Conservation (phyloP, 2,888 invertebrate species). For the Octonoba sinensis region DNA sequence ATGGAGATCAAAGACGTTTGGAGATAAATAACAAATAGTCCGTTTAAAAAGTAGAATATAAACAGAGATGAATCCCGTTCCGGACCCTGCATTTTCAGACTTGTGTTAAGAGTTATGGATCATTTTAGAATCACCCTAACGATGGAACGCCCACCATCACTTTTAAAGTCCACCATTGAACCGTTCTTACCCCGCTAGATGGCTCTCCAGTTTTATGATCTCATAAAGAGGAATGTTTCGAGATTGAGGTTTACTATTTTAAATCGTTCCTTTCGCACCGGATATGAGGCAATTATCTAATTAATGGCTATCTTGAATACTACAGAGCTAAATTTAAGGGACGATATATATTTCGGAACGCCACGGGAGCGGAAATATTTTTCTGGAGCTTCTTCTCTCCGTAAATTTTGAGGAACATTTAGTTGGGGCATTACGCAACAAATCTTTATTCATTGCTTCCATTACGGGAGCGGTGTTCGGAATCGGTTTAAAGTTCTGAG, state of each 20-base stretch:
- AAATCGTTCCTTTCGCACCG: constrained; percentile 46
- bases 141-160: constrained; percentile 18
- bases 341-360: constrained; percentile 39
- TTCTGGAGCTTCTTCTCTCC: constrained; percentile 5
- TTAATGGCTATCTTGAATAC: constrained; percentile 57
- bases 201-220: constrained; percentile 55
- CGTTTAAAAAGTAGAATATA: too few relatives aligned
- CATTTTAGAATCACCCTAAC: constrained; percentile 10
- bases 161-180: constrained; percentile 34
- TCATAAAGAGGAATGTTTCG: constrained; percentile 57
- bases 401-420: constrained; percentile 45
- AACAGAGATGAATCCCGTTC: too few relatives aligned
- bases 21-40: too few relatives aligned
- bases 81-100: too few relatives aligned
- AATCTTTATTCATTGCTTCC: constrained; percentile 57
- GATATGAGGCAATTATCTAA: constrained; percentile 60
- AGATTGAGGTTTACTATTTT: constrained; percentile 59
- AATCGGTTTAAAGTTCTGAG: constrained; percentile 42
- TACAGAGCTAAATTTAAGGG: constrained; percentile 48
- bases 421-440: constrained; percentile 29
- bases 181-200: constrained; percentile 17
- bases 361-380: constrained; percentile 13
- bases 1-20: too few relatives aligned
- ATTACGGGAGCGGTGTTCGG: constrained; percentile 23
- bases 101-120: constrained; percentile 45